phyloP scores from a whole-genome alignment of 2,113 vertebrate species.

The Nestor notabilis region DNA sequence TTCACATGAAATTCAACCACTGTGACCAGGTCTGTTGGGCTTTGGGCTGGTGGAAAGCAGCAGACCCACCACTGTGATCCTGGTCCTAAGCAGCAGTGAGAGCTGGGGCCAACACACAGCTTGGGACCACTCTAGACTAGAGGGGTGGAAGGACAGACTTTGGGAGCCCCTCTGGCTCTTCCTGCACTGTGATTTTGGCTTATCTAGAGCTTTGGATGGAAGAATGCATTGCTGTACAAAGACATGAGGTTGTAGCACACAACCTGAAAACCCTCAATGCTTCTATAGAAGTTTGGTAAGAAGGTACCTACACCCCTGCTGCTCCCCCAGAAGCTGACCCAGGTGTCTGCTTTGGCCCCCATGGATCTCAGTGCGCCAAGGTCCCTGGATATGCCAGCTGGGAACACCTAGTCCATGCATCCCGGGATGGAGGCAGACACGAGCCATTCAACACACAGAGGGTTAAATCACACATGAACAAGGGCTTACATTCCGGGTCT shows the following conservation, averaged over 20 bases:
- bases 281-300: background rate
- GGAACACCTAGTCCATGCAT: background rate
- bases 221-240: rapidly evolving
- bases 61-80: background rate
- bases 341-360: background rate
- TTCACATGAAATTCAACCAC: background rate
- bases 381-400: background rate
- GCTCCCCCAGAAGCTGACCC: background rate
- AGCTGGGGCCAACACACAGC: rapidly evolving
- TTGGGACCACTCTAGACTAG: rapidly evolving
- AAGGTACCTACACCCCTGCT: background rate
- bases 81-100: rapidly evolving
- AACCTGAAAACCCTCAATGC: background rate
- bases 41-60: background rate
- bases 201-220: background rate
- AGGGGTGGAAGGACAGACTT: background rate
- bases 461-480: rapidly evolving
- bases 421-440: rapidly evolving
- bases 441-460: rapidly evolving
- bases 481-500: background rate
- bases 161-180: background rate
- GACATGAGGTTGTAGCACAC: rapidly evolving
- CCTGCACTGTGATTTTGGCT: rapidly evolving
- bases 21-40: background rate
- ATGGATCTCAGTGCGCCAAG: rapidly evolving